Conservation (phyloP, 2,888 invertebrate species). For the Melieria omissa region DNA sequence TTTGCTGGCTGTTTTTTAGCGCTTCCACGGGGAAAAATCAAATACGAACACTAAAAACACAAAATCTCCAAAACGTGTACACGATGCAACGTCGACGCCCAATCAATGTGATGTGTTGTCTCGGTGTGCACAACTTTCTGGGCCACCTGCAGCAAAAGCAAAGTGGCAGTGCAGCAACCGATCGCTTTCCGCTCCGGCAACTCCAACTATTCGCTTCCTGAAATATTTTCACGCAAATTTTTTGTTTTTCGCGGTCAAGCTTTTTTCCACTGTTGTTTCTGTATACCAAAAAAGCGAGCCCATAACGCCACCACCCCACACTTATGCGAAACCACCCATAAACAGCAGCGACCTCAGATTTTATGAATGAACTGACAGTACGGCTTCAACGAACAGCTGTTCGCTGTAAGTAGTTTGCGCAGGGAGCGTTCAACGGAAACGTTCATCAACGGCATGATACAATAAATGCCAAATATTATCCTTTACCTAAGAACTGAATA, state of each 20-base stretch:
- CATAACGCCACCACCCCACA: background rate
- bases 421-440: too few relatives aligned
- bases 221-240: background rate
- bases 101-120: background rate
- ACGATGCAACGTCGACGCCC: conserved; percentile 6
- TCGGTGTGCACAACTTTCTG: background rate
- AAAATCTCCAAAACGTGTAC: background rate
- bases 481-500: too few relatives aligned
- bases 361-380: conserved; percentile 29
- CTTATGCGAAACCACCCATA: background rate
- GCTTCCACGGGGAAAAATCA: conserved; percentile 14
- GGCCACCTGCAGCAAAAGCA: background rate
- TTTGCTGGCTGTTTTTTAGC: conserved; percentile 42
- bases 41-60: background rate
- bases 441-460: too few relatives aligned
- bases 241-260: background rate
- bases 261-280: conserved; percentile 20
- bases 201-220: conserved; percentile 1
- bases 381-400: conserved; percentile 12
- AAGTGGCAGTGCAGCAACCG: conserved; percentile 8
- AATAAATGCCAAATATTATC: too few relatives aligned
- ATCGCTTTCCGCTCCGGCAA: background rate
- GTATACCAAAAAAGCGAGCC: conserved; percentile 20
- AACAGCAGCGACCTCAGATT: conserved; percentile 8
- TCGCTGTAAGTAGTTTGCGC: background rate